These are phyloP conservation scores for Barypeithes pellucidus DNA, from an alignment of 2,888 invertebrate genomes.

Conservation along the genomic window DNA sequence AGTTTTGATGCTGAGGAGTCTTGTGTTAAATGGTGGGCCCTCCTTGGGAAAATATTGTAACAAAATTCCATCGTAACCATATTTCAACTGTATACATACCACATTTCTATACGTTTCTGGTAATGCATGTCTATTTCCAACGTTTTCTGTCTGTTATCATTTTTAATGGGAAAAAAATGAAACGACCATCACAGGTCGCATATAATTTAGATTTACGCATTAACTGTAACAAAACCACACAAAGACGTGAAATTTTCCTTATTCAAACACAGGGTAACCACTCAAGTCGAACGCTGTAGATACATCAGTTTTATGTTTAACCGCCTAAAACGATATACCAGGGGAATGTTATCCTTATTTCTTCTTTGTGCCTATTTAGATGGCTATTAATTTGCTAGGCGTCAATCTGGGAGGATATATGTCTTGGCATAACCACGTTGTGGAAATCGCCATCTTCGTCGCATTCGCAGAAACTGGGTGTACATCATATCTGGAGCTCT, in stretches of 20 bases:
- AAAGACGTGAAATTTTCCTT: slow-evolving; percentile 52
- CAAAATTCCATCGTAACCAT: too few species aligned
- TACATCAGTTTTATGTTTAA: slow-evolving; percentile 21
- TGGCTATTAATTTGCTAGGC: too few species aligned
- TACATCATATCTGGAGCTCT: too few species aligned
- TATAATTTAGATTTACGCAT: slow-evolving; percentile 48
- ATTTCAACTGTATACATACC: background rate
- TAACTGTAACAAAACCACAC: slow-evolving; percentile 53
- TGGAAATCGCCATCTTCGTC: too few species aligned
- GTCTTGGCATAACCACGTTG: too few species aligned
- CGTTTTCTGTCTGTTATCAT: slow-evolving; percentile 21
- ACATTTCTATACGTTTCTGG: background rate
- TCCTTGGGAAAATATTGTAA: too few species aligned
- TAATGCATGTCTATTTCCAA: background rate
- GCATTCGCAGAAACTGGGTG: too few species aligned
- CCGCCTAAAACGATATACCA: slow-evolving; percentile 19
- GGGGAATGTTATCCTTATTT: background rate
- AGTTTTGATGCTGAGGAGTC: too few species aligned
- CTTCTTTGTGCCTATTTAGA: background rate
- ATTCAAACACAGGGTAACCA: slow-evolving; percentile 41
- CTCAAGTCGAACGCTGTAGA: slow-evolving; percentile 47
- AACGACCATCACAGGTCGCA: slow-evolving; percentile 35
- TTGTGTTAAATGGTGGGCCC: too few species aligned
- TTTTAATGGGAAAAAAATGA: slow-evolving; percentile 33
- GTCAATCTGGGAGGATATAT: too few species aligned